Base-by-base conservation (phyloP, 2,888 invertebrate genomes). In the Hyposoter didymator region DNA sequence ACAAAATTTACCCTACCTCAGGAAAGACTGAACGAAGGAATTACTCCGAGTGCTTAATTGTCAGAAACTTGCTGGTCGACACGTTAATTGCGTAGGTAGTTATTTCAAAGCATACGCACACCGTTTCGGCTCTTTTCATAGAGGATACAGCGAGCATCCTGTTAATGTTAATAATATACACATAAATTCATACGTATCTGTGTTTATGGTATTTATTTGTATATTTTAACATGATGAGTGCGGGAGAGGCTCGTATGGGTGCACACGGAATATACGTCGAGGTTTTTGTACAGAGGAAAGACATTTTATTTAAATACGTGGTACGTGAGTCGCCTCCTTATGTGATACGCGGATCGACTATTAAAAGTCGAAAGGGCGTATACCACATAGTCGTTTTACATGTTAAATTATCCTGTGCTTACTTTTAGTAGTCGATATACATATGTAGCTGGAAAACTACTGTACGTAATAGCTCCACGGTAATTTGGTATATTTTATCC, bases 401-500 rank as follows among this genome's bases (percentile, higher is more conserved):
- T 22, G 76, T 67, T 52, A 52, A 78, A 78, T 78, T 78, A 78
- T 66, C 67, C 67, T 43, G 35, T 67, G 19, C 22, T 49, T 19
- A 52, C 28, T 52, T 78, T 67, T 22, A 67, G 67, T 35, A 32
- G 52, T 67, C 47, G 47, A 62, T 35, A 70, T 43, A 59, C 19
- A 52, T 52, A 45, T 66, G 39, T 69, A 47, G 62, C 19, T 19
- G n/a, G 2, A 72, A 62, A 76, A 39, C 45, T 72, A 76, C 39
- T 22, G 22, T 49, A 66, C 67, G 62, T 76, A 72, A 75, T 70
- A 75, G 82, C 52, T 28, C 43, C 67, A 45, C 64, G 39, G 82
- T 78, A 82, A 85, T 82, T 85, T 72, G 32, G 78, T 72, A 47
- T 72, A 22, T 67, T 52, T 64, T 49, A 45, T 43, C 5, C 43